These are phyloP conservation scores for Dicyrtomina minuta DNA, from an alignment of 2,888 invertebrate species.

Conservation along the genomic window DNA sequence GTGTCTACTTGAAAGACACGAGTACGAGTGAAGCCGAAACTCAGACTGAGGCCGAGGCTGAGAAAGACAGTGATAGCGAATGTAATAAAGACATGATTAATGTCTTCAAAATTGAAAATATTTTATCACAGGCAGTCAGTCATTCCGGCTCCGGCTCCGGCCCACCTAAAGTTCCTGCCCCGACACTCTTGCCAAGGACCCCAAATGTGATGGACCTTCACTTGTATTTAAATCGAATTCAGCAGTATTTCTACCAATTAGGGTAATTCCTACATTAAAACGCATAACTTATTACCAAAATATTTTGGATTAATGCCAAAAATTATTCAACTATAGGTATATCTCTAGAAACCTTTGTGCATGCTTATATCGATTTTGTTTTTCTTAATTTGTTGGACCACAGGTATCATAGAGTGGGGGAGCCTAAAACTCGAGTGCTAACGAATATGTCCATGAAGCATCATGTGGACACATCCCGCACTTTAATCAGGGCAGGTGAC, in stretches of 20 bases:
- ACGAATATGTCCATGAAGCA: conserved; percentile 49
- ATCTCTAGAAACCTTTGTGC: not conserved
- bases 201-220: conserved; percentile 42
- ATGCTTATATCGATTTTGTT: not conserved
- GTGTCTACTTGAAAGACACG: not conserved
- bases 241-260: conserved; percentile 47
- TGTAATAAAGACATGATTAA: not conserved
- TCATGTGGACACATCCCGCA: conserved; percentile 44
- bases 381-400: no score
- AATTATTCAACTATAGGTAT: not conserved
- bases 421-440: conserved; percentile 46
- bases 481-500: conserved; percentile 42
- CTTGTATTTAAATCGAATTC: conserved; percentile 42
- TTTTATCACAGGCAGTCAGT: conserved; percentile 27
- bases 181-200: conserved; percentile 21
- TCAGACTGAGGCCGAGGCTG: not conserved
- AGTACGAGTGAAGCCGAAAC: conserved; percentile 1
- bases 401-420: conserved; percentile 49
- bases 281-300: no score
- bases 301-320: no score
- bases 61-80: conserved; percentile 1
- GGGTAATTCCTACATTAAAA: conserved; percentile 35
- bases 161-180: conserved; percentile 18
- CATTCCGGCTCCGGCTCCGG: conserved; percentile 11
- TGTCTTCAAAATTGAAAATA: not conserved